Percentiles rank a stretch among this genome's conserved stretches.
These are phyloP conservation scores for Pelosia muscerda DNA, from an alignment of 2,888 invertebrate genomes.

Conservation along the genomic window DNA sequence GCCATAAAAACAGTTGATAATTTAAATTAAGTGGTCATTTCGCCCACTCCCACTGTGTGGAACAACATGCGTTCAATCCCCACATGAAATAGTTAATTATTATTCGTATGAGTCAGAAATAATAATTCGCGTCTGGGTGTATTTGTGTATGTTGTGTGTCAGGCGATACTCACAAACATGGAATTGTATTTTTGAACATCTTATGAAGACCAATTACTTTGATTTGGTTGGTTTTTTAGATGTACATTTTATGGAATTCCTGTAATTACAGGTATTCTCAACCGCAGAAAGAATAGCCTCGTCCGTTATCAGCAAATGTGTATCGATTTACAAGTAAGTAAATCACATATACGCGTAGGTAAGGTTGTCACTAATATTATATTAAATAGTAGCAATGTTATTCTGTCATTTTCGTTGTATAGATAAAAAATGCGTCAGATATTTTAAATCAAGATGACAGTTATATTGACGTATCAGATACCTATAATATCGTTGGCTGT, in stretches of 20 bases:
- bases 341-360: no score
- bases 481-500: neutral
- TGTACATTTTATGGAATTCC: no score
- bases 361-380: no score
- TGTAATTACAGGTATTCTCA: no score
- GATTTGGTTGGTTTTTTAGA: no score
- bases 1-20: neutral
- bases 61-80: neutral
- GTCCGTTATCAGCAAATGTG: no score
- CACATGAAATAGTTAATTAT: neutral
- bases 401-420: no score
- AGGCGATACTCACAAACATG: neutral
- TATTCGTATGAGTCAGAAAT: conserved; percentile 1
- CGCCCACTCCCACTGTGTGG: neutral
- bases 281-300: no score
- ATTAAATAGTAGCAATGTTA: no score
- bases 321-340: no score
- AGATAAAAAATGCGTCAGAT: no score
- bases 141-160: neutral
- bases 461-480: neutral
- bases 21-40: neutral
- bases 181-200: neutral
- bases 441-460: no score
- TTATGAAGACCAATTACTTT: neutral
- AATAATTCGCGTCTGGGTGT: conserved; percentile 1